Percentiles rank a stretch among this genome's conserved stretches.
Evolutionary conservation across 2,113 vertebrate species (phyloP).

Genomic region (Siniperca chuatsi): DNA sequence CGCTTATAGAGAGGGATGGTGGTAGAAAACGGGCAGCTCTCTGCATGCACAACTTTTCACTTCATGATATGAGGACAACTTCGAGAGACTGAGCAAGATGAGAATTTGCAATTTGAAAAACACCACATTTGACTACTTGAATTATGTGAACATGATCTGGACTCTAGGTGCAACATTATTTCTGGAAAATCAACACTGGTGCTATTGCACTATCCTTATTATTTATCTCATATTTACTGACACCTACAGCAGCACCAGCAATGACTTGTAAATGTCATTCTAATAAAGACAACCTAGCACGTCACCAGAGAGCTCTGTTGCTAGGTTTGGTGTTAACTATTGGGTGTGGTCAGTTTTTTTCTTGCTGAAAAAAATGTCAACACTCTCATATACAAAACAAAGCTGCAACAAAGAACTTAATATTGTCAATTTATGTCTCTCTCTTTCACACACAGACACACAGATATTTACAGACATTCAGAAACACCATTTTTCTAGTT

Average conservation of each 20-base stretch:
- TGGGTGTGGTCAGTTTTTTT: not conserved
- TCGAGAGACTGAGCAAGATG: not conserved
- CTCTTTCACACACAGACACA: not conserved
- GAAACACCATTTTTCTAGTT: not conserved
- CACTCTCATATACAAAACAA: not conserved
- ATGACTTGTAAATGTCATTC: not conserved
- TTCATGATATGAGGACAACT: not conserved
- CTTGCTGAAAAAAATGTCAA: not conserved
- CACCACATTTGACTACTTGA: not conserved
- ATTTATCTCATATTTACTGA: conserved; percentile 3
- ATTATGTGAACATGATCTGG: not conserved
- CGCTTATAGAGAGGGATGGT: conserved; percentile 43
- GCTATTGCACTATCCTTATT: not conserved
- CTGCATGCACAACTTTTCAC: conserved; percentile 10
- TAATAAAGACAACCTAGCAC: not conserved
- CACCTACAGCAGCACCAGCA: not conserved
- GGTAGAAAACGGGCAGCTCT: conserved; percentile 40
- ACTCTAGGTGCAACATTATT: not conserved
- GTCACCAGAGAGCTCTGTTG: not conserved
- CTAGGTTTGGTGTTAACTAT: not conserved
- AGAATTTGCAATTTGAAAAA: not conserved
- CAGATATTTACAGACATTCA: not conserved
- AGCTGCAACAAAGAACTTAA: not conserved
- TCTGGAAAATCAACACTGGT: not conserved
- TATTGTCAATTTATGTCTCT: not conserved